Conservation (phyloP, 2,113 vertebrate species). For the Gymnobelideus leadbeateri region DNA sequence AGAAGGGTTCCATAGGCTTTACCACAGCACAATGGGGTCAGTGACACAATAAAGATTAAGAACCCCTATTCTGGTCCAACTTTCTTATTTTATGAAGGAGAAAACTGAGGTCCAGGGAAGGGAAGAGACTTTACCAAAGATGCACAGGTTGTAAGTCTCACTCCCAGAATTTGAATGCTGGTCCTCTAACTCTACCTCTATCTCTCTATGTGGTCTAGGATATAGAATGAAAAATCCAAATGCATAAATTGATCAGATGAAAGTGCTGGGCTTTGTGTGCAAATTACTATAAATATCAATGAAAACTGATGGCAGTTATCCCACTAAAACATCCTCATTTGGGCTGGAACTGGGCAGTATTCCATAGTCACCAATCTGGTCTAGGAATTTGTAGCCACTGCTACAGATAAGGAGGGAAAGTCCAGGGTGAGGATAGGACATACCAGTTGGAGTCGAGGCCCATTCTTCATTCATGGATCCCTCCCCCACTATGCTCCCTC, state of each 20-base stretch:
- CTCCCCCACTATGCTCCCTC: not conserved
- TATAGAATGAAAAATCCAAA: not conserved
- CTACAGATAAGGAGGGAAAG: not conserved
- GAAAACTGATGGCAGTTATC: not conserved
- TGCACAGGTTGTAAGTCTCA: not conserved
- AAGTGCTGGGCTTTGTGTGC: not conserved
- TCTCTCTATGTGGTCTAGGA: not conserved
- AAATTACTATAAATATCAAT: not conserved
- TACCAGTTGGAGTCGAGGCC: not conserved
- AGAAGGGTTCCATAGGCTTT: not conserved
- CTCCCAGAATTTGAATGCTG: not conserved
- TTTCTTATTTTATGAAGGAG: not conserved
- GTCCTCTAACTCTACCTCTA: not conserved
- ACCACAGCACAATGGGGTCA: not conserved
- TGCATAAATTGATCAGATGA: not conserved
- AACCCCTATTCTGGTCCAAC: not conserved
- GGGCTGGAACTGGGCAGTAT: not conserved
- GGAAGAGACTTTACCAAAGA: not conserved
- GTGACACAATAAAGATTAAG: not conserved
- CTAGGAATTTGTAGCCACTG: not conserved
- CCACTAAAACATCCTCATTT: constrained; percentile 7
- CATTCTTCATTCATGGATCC: not conserved
- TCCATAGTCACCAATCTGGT: not conserved
- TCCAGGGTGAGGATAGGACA: not conserved
- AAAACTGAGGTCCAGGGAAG: not conserved